A percentile compares a stretch with the other conserved stretches of the same genome.
These are phyloP conservation scores for Mesochorus sp. DNA, from an alignment of 2,888 invertebrate genomes.

Conservation along the genomic window DNA sequence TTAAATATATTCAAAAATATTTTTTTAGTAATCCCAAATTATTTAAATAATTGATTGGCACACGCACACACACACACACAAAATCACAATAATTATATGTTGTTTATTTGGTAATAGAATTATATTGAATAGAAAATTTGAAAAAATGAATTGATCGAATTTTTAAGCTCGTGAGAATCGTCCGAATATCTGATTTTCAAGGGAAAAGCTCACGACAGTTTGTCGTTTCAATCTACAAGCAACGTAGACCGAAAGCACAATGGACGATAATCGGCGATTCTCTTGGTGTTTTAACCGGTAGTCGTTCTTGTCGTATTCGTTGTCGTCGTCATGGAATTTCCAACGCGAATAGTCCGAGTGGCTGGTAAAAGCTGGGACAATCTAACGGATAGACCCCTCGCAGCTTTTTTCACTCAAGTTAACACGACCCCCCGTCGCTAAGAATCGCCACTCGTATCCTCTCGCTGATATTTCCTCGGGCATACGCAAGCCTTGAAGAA, in stretches of 20 bases:
- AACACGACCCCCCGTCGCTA: constrained; percentile 76
- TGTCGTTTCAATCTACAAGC: constrained; percentile 51
- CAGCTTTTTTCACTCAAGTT: constrained; percentile 79
- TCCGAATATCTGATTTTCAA: constrained; percentile 2
- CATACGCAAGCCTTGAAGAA: constrained; percentile 34
- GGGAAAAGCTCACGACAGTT: background rate
- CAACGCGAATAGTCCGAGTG: constrained; percentile 19
- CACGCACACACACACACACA: no score
- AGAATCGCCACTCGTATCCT: constrained; percentile 61
- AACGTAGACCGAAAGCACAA: constrained; percentile 59
- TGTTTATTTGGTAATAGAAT: no score
- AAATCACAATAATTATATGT: no score
- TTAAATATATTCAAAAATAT: no score
- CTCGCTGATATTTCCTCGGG: constrained; percentile 12
- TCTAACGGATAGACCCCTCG: constrained; percentile 72
- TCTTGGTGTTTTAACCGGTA: constrained; percentile 30
- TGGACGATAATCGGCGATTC: constrained; percentile 47
- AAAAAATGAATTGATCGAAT: no score
- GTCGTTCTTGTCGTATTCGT: no score
- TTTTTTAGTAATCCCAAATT: no score
- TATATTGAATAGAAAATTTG: no score
- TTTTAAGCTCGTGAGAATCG: background rate
- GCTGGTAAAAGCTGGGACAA: constrained; percentile 9
- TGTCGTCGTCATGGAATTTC: constrained; percentile 27
- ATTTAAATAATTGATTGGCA: no score